Base-by-base conservation (phyloP, 2,113 vertebrate species). In the human region DNA sequence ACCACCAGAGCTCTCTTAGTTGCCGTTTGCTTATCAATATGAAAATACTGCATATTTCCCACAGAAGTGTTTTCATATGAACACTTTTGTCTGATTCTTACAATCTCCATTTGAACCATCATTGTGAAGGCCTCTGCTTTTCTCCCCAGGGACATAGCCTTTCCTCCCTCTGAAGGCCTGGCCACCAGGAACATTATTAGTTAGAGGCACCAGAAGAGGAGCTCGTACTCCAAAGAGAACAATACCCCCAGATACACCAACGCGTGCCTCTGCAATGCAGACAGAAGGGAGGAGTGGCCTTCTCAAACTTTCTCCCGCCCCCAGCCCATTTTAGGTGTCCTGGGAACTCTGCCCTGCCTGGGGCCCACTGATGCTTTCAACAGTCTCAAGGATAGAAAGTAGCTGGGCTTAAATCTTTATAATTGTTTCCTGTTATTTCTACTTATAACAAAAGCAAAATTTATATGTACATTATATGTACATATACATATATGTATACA, bases 1-100 rank as follows among this genome's bases (percentile, higher is more conserved):
- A 12, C 3, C 11, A 13, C 17, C 0, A 0, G 72, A 43, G 16
- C n/a, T 0, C 0, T 8, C 10, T 3, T 9, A 23, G 48, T 13
- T 8, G 27, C 10, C 22, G 86, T 5, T 32, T 48, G 35, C 85
- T 64, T 10, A 45, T 40, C 1, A 1, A 4, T 16, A 9, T 2
- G 50, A 43, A 64, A 22, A 45, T 0, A 9, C 12, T 14, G 48
- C 18, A 0, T 11, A 2, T 14, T 22, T 43, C 75, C 43, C 50
- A 43, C 27, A 48, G 64, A 86, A 81, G 78, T 38, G 35, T 68
- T 66, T 96, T 64, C 55, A 48, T 8, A 20, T 3, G 13, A 16
- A 0, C 0, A 0, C 4, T 0, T 13, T 0, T 2, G 14, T 38
- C 17, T 88, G 17, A 5, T 32, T 88, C 92, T 90, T 57, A 73